phyloP scores from a whole-genome alignment of 2,888 invertebrate species.

The Agrochola litura region DNA sequence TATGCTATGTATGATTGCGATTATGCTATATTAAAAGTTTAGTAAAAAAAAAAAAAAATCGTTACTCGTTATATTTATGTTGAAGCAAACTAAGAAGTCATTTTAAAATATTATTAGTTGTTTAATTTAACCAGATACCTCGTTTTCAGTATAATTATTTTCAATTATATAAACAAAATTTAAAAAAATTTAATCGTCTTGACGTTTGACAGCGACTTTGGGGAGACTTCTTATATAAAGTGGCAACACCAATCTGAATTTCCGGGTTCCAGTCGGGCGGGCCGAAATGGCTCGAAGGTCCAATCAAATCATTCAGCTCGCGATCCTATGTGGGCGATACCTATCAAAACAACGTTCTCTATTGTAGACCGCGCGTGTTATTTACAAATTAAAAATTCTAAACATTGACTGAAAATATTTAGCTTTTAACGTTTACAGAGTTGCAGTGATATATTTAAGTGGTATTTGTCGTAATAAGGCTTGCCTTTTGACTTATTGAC shows the following conservation, averaged over 20 bases:
- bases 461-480: slow-evolving; percentile 61
- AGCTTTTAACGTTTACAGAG: slow-evolving; percentile 60
- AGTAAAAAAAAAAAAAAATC: neutral
- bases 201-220: slow-evolving; percentile 27
- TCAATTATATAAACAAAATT: too few species aligned
- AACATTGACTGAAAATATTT: slow-evolving; percentile 77
- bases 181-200: neutral
- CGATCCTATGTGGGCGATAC: slow-evolving; percentile 79
- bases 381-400: slow-evolving; percentile 73
- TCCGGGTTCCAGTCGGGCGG: slow-evolving; percentile 76
- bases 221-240: slow-evolving; percentile 37
- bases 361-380: slow-evolving; percentile 75
- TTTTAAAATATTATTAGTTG: neutral
- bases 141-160: neutral
- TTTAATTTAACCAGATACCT: neutral
- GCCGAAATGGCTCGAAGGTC: slow-evolving; percentile 72
- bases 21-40: neutral
- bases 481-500: slow-evolving; percentile 72
- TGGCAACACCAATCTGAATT: slow-evolving; percentile 72
- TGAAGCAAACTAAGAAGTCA: neutral
- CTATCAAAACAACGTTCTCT: slow-evolving; percentile 77
- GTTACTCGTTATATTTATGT: neutral
- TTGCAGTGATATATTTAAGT: slow-evolving; percentile 72
- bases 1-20: too few species aligned
- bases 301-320: slow-evolving; percentile 82